Percentiles rank a stretch among this genome's conserved stretches.
phyloP scores from a whole-genome alignment of 1,140 invertebrate genomes.

The Aphelinus certus region DNA sequence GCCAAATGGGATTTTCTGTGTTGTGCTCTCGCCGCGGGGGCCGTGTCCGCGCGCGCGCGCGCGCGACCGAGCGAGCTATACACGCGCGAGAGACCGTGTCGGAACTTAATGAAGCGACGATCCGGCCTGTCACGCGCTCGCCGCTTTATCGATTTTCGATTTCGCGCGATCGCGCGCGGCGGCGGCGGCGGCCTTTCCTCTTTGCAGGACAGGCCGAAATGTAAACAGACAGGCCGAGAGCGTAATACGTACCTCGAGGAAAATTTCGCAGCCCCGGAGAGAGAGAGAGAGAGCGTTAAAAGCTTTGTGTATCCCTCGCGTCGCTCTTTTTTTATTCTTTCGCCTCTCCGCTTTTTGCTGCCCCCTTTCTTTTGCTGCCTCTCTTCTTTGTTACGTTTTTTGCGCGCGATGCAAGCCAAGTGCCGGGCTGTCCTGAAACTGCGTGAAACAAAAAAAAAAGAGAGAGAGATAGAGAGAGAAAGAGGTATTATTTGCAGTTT shows the following conservation, averaged over 20 bases:
- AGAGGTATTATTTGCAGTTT: too few relatives aligned
- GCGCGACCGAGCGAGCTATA: neutral
- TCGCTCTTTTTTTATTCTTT: neutral
- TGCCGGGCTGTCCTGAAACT: neutral
- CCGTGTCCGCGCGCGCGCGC: too few relatives aligned
- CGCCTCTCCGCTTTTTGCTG: neutral
- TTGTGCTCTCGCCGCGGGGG: too few relatives aligned
- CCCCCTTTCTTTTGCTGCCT: too few relatives aligned
- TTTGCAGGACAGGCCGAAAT: neutral
- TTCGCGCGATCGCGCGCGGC: neutral
- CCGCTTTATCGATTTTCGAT: conserved; percentile 32
- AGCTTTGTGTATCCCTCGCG: conserved; percentile 10
- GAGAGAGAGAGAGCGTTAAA: conserved; percentile 1
- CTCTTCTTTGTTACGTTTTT: too few relatives aligned
- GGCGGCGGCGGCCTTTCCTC: too few relatives aligned
- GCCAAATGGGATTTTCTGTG: conserved; percentile 7
- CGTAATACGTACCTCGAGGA: conserved; percentile 15
- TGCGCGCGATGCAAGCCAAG: too few relatives aligned
- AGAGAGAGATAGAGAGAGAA: too few relatives aligned
- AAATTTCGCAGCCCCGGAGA: neutral
- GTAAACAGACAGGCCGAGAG: conserved; percentile 16
- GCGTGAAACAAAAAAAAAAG: too few relatives aligned
- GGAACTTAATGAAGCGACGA: conserved; percentile 26
- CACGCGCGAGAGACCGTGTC: neutral
- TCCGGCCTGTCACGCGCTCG: neutral